Evolutionary conservation across 2,888 invertebrate genomes (phyloP), one percentile per base, ranked within the genome.

Genomic region (Meteorus colon): DNA sequence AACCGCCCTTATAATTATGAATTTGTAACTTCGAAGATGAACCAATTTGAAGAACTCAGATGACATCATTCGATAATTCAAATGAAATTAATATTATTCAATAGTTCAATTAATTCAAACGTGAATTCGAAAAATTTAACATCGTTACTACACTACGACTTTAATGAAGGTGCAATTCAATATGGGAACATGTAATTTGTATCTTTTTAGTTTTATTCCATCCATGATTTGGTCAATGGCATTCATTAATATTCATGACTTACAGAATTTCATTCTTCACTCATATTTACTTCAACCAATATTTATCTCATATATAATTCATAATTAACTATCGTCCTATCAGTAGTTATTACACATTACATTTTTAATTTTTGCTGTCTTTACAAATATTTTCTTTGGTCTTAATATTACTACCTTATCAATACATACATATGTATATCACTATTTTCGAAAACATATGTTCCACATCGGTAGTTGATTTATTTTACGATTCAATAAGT

Each of bases 331-430:
- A 77, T 77, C 79, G 12, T 63, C 16, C n/a, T 78, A 74, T 74
- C 76, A 73, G 60, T 80, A 78, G 37, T 75, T 79, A 79, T 81
- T 80, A 81, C 80, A 80, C 80, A 75, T 80, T 79, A 66, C 74
- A 75, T 79, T 78, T 82, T 75, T 80, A 76, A 77, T 76, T 77
- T 78, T 45, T 55, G 24, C 66, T 55, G 27, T 75, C 62, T 75
- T 84, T 85, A 86, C 83, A 86, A 83, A 86, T 86, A 86, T 84
- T 83, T 86, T 86, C 86, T 86, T 86, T 86, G 86, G 86, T 86
- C 86, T 86, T 85, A 85, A 82, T 83, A 84, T 85, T 82, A 80
- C 79, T 79, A 68, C 75, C 75, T 79, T 80, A 81, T 48, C 75
- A 78, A 81, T 80, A 80, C 79, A 81, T 78, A 81, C 76, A 74